phyloP scores from a whole-genome alignment of 2,113 vertebrate species.

The Lichenostomus cassidix region DNA sequence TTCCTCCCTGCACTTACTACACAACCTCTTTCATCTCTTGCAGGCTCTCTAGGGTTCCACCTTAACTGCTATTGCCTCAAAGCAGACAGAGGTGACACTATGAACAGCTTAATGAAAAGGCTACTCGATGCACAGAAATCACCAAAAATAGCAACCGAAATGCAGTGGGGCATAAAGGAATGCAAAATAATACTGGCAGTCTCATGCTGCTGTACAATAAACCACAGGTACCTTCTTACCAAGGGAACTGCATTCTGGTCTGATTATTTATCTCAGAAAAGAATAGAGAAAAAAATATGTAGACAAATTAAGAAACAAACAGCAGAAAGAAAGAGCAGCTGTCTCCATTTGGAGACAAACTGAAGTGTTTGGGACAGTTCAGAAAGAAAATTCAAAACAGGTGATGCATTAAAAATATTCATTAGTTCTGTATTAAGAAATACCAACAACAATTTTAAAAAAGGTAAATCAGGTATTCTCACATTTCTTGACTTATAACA shows the following conservation, averaged over 20 bases:
- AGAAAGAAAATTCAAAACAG: slow-evolving; percentile 12
- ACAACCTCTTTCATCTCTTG: background rate
- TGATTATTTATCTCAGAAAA: slow-evolving; percentile 55
- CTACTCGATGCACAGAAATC: slow-evolving; percentile 19
- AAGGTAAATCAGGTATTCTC: background rate
- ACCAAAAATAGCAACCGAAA: slow-evolving; percentile 38
- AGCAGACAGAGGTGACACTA: slow-evolving; percentile 47
- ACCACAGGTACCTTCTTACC: slow-evolving; percentile 32
- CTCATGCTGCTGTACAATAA: slow-evolving; percentile 39
- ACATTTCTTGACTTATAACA: background rate
- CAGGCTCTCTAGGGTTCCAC: background rate
- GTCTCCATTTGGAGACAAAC: background rate
- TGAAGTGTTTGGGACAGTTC: background rate
- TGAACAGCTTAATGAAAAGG: slow-evolving; percentile 37
- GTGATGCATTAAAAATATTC: background rate
- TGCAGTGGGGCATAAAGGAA: slow-evolving; percentile 33
- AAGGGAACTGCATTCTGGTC: slow-evolving; percentile 37
- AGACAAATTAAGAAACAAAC: slow-evolving; percentile 24
- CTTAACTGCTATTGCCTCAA: background rate
- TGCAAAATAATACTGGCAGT: slow-evolving; percentile 42
- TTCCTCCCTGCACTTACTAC: background rate
- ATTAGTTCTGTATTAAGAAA: background rate
- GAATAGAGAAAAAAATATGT: slow-evolving; percentile 35
- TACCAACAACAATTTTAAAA: background rate
- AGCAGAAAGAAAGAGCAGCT: background rate